phyloP scores from a whole-genome alignment of 2,797 vertebrate species.

The Anguilla marmorata region DNA sequence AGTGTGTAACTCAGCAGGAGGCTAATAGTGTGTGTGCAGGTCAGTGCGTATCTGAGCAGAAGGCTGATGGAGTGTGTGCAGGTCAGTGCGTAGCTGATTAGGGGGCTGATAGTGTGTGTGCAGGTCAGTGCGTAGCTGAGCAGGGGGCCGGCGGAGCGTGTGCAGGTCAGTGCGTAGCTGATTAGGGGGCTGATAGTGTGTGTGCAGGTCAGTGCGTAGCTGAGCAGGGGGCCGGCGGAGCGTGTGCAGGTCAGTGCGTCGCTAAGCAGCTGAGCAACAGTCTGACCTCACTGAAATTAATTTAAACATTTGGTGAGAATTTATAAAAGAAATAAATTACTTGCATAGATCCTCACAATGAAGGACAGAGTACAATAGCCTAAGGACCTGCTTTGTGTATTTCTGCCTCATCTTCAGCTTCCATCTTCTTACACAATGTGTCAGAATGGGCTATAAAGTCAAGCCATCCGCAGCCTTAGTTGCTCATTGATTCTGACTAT shows the following conservation, averaged over 20 bases:
- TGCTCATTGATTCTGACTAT: conserved; percentile 37
- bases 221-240: not conserved
- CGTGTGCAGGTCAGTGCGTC: conserved; percentile 10
- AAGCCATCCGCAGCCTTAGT: conserved; percentile 25
- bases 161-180: conserved; percentile 45
- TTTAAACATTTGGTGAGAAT: not conserved
- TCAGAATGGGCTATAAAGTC: conserved; percentile 34
- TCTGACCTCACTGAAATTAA: not conserved
- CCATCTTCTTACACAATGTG: conserved; percentile 23
- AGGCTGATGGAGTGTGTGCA: not conserved
- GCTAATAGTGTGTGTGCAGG: conserved; percentile 65
- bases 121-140: too few relatives aligned
- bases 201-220: conserved; percentile 59
- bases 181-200: not conserved
- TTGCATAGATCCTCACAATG: not conserved
- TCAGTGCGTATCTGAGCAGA: not conserved
- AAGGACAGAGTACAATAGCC: not conserved
- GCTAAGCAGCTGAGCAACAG: not conserved
- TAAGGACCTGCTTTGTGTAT: not conserved
- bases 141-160: conserved; percentile 59
- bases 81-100: not conserved
- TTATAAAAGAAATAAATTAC: not conserved
- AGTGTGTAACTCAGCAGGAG: too few relatives aligned
- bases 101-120: too few relatives aligned
- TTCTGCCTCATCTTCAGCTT: not conserved